Evolutionary conservation across 2,113 vertebrate genomes (phyloP).

Genomic region (Mirounga angustirostris): DNA sequence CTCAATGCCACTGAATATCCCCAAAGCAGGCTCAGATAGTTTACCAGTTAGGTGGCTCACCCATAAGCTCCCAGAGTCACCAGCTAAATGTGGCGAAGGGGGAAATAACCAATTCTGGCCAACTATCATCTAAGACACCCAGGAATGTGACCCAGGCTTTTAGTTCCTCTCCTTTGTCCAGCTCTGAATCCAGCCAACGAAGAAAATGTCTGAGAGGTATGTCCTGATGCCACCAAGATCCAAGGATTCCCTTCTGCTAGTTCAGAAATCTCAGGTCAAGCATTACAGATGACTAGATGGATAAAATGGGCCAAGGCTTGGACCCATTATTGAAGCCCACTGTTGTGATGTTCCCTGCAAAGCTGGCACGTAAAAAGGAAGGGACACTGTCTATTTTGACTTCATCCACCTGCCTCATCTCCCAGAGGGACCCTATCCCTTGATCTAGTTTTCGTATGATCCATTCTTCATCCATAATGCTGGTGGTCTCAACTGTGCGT

Average conservation of each 20-base stretch:
- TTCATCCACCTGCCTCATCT: background rate
- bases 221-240: background rate
- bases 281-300: background rate
- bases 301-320: background rate
- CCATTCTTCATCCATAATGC: background rate
- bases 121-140: fast-evolving
- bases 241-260: background rate
- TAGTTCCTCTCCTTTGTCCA: background rate
- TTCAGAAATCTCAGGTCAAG: background rate
- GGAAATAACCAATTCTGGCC: background rate
- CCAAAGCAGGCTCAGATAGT: background rate
- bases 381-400: background rate
- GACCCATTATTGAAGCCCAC: background rate
- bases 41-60: background rate
- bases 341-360: background rate
- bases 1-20: background rate
- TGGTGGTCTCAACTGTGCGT: background rate
- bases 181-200: background rate
- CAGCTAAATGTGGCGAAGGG: background rate
- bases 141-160: background rate
- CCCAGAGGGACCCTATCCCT: background rate
- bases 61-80: background rate
- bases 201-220: background rate
- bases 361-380: background rate
- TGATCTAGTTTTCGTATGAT: background rate